A percentile compares a stretch with the other conserved stretches of the same genome.
These are phyloP conservation scores for Zosterops japonicus DNA, from an alignment of 2,113 vertebrate species.

Conservation along the genomic window DNA sequence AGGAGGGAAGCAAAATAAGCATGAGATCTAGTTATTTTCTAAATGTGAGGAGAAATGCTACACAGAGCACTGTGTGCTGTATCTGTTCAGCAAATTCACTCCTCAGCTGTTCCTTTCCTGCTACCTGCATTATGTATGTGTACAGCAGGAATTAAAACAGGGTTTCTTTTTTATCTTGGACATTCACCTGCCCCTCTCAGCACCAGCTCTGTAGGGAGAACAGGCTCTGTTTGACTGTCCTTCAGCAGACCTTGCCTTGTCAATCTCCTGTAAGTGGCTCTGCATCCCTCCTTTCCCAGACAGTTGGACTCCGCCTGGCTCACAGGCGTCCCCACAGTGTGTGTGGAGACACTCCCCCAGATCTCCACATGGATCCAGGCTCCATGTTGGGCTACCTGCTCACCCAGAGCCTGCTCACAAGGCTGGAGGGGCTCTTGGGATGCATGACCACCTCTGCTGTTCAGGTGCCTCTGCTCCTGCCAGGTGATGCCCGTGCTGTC, in stretches of 20 bases:
- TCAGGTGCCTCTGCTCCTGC: not conserved
- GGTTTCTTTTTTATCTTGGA: not conserved
- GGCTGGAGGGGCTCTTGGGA: not conserved
- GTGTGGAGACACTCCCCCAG: not conserved
- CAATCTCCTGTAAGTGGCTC: not conserved
- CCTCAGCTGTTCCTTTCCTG: not conserved
- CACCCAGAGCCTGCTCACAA: accelerated
- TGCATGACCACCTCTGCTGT: not conserved
- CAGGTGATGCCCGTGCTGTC: not conserved
- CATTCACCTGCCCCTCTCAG: not conserved
- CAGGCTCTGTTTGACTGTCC: not conserved
- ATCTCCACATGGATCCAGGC: not conserved
- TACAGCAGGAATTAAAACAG: not conserved
- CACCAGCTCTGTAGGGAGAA: not conserved
- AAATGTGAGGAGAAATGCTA: conserved; percentile 30
- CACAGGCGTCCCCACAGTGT: accelerated
- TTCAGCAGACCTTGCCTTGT: not conserved
- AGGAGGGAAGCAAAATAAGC: conserved; percentile 41
- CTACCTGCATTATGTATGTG: not conserved
- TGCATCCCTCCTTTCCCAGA: not conserved
- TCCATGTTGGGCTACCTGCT: not conserved
- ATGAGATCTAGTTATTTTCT: conserved; percentile 51
- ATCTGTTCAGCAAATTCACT: conserved; percentile 1
- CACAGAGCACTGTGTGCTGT: not conserved
- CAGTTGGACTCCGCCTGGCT: not conserved